These are phyloP conservation scores for Australoheros scitulus DNA, from an alignment of 2,113 vertebrate species.

Conservation along the genomic window DNA sequence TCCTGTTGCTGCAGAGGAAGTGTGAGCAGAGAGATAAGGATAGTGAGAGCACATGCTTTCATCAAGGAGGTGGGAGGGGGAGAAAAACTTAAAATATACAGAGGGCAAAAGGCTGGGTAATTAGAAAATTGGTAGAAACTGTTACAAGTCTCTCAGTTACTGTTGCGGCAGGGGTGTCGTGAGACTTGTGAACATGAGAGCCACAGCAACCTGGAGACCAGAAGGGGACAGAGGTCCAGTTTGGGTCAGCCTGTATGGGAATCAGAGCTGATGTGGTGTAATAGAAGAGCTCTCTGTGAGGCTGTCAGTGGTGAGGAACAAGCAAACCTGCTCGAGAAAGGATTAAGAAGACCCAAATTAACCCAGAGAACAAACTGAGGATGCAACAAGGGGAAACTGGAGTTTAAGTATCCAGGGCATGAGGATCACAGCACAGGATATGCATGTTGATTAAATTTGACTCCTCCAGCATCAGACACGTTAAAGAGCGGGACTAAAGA, in stretches of 20 bases:
- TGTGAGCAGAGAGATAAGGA: conserved; percentile 76
- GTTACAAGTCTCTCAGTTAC: not conserved
- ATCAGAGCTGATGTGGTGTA: conserved; percentile 45
- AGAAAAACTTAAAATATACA: conserved; percentile 21
- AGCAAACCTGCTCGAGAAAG: conserved; percentile 28
- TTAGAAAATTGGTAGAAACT: conserved; percentile 38
- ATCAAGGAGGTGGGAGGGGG: not conserved
- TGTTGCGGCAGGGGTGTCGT: conserved; percentile 1
- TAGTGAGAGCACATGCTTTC: conserved; percentile 54
- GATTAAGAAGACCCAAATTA: conserved; percentile 54
- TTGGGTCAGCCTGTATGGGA: not conserved
- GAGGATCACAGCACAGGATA: conserved; percentile 53
- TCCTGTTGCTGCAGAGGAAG: conserved; percentile 77
- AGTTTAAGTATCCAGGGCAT: conserved; percentile 41
- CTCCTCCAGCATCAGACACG: conserved; percentile 31
- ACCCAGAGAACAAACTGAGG: conserved; percentile 51
- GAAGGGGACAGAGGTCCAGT: conserved; percentile 14
- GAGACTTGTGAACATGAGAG: not conserved
- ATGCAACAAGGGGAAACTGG: conserved; percentile 24
- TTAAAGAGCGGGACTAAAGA: conserved; percentile 37
- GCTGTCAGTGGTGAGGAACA: conserved; percentile 19
- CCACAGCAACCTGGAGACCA: not conserved
- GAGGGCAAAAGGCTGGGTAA: conserved; percentile 46
- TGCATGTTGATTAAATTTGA: conserved; percentile 62
- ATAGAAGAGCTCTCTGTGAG: conserved; percentile 35